Conservation (phyloP, 2,888 invertebrate genomes). For the Andrena hattorfiana region DNA sequence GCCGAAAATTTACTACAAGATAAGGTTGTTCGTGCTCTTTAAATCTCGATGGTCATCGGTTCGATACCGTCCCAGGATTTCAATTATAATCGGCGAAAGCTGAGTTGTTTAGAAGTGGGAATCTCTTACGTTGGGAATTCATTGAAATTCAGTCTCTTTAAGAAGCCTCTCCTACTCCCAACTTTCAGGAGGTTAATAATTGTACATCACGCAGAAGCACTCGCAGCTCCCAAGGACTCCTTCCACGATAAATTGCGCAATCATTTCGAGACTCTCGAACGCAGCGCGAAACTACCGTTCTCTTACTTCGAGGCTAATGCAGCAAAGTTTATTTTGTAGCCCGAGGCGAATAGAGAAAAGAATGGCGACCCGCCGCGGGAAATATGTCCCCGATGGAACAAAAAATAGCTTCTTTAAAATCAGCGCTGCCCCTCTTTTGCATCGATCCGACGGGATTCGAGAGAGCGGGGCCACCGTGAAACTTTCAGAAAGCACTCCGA, state of each 20-base stretch:
- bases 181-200: no score
- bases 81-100: conserved; percentile 36
- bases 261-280: conserved; percentile 30
- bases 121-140: neutral
- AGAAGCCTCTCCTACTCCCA: neutral
- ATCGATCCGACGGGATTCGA: conserved; percentile 47
- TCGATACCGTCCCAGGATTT: conserved; percentile 39
- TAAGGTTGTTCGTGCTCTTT: conserved; percentile 48
- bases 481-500: conserved; percentile 53
- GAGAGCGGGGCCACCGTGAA: conserved; percentile 15
- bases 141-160: neutral
- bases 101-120: neutral
- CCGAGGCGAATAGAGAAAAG: neutral
- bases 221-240: neutral
- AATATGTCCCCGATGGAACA: conserved; percentile 16
- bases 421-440: conserved; percentile 12
- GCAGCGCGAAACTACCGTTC: conserved; percentile 1
- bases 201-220: no score
- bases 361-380: neutral
- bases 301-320: neutral
- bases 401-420: conserved; percentile 39
- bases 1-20: conserved; percentile 64
- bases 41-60: conserved; percentile 32
- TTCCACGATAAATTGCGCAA: conserved; percentile 7
- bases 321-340: conserved; percentile 10